Evolutionary conservation across 2,113 vertebrate species (phyloP).

Genomic region (Centrocercus urophasianus): DNA sequence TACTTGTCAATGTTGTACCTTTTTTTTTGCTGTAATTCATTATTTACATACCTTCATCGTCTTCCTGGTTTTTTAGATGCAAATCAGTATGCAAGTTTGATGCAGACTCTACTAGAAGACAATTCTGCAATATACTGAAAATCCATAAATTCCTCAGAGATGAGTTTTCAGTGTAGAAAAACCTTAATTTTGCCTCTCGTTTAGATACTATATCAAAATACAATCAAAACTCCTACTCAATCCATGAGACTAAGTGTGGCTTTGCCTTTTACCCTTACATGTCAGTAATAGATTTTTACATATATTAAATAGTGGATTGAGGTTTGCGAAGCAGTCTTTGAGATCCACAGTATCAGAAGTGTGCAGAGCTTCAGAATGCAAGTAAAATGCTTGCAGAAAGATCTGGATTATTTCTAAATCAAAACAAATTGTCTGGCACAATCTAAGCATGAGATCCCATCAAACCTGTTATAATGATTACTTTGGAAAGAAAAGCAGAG

Average conservation of each 20-base stretch:
- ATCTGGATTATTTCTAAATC: background rate
- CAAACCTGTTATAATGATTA: too few relatives aligned
- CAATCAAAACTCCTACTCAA: background rate
- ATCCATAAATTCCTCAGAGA: background rate
- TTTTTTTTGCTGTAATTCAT: background rate
- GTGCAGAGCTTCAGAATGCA: background rate
- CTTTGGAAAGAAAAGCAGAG: background rate
- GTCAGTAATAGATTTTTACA: background rate
- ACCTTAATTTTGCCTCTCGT: background rate
- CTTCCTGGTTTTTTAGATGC: background rate
- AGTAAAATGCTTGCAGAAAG: background rate
- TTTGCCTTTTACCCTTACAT: background rate
- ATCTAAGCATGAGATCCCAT: background rate
- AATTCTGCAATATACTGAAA: too few relatives aligned
- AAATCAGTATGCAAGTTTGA: background rate
- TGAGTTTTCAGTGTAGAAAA: background rate
- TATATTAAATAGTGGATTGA: fast-evolving
- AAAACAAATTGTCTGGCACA: background rate
- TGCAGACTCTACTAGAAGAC: background rate
- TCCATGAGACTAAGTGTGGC: background rate
- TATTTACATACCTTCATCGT: background rate
- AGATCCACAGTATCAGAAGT: background rate
- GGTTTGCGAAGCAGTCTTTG: background rate
- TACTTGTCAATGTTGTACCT: background rate
- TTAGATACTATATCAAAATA: background rate